Base-by-base conservation (phyloP, 1,140 invertebrate genomes). In the Notospermus geniculatus region DNA sequence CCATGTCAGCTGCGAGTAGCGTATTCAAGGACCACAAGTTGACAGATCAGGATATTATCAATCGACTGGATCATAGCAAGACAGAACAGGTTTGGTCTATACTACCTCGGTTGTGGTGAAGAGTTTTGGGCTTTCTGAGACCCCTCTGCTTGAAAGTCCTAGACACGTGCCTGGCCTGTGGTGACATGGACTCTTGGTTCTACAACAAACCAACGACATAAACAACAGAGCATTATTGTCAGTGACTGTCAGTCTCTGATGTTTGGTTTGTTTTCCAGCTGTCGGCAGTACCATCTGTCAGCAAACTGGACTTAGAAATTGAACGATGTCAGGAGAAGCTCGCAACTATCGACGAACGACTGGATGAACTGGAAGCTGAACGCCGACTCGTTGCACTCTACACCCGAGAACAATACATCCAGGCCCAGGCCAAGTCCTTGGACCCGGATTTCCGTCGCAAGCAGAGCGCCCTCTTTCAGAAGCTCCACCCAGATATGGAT, bases 381-480 rank as follows among this genome's bases (percentile, higher is more conserved):
- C 77, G 73, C 54, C 66, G 73, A 41, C 45, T 77, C 11, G 54
- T 76, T n/a, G 67, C 70, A 9, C 60, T 74, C 13, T 78, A 77
- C 59, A 71, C 73, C 55, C 71, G 71, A 65, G 76, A 78, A 27
- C 55, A 68, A 28, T 78, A 71, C 62, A 70, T 76, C 52, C 54
- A 61, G 43, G 64, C 69, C 25, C 72, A 75, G 59, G 59, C 65
- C 22, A 32, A 64, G 25, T 64, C 68, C 45, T 11, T 55, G 15
- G 65, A 58, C 30, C 62, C 67, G 0, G 66, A 71, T 23, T 79
- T 76, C 64, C 52, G 70, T 27, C 57, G 76, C 27, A 72, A 73
- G 50, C 77, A 79, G 65, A 79, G 77, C 57, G 59, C 69, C 2
- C 69, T 79, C 15, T 79, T 71, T 61, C 71, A 76, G 52, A 73